Evolutionary conservation across 2,888 invertebrate species (phyloP).

Genomic region (Tachina fera): DNA sequence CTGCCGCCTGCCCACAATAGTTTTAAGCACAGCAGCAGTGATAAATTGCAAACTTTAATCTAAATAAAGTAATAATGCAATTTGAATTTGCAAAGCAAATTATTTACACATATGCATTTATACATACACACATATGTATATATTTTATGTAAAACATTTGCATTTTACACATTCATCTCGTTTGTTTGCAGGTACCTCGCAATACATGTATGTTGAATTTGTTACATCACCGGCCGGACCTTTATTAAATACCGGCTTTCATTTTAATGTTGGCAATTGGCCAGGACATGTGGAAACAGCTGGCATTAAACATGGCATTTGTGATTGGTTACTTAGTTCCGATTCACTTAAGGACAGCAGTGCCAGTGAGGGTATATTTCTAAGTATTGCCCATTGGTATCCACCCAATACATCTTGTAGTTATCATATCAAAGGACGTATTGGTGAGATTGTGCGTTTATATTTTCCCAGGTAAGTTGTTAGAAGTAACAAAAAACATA

Average conservation of each 20-base stretch:
- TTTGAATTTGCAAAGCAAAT: slow-evolving; percentile 3
- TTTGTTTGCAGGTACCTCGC: slow-evolving; percentile 87
- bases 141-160: background rate
- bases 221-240: slow-evolving; percentile 95
- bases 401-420: slow-evolving; percentile 96
- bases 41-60: slow-evolving; percentile 53
- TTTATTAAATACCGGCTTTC: slow-evolving; percentile 95
- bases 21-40: slow-evolving; percentile 13
- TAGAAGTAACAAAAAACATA: background rate
- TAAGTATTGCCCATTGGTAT: slow-evolving; percentile 97
- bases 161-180: slow-evolving; percentile 29
- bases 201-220: slow-evolving; percentile 94
- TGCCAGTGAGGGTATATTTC: slow-evolving; percentile 93
- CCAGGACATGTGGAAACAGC: slow-evolving; percentile 96
- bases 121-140: background rate
- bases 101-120: background rate
- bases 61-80: slow-evolving; percentile 50
- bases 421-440: slow-evolving; percentile 93
- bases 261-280: slow-evolving; percentile 97
- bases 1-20: slow-evolving; percentile 5
- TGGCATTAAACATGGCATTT: slow-evolving; percentile 92
- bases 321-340: slow-evolving; percentile 94
- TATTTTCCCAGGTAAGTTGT: slow-evolving; percentile 91
- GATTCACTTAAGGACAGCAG: slow-evolving; percentile 90
- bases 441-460: slow-evolving; percentile 93